Conservation (phyloP, 2,797 vertebrate genomes). For the Sebastes elongatus region DNA sequence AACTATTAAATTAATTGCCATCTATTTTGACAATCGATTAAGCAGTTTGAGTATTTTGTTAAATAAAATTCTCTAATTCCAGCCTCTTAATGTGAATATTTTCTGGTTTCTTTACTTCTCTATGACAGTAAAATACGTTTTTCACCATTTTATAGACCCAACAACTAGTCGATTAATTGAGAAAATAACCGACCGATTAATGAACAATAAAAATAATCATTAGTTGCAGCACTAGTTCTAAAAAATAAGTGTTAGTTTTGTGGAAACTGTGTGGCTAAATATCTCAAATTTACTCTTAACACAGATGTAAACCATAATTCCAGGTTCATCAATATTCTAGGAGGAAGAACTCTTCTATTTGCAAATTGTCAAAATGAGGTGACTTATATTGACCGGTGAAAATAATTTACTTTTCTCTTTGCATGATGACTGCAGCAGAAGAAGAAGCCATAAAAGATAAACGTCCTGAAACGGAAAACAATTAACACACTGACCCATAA, state of each 20-base stretch:
- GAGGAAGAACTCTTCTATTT: slow-evolving; percentile 2
- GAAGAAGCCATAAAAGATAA: slow-evolving; percentile 54
- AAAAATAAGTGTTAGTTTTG: not conserved
- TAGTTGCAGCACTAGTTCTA: no score
- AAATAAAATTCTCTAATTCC: no score
- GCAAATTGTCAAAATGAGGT: slow-evolving; percentile 27
- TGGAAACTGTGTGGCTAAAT: not conserved
- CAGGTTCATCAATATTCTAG: slow-evolving; percentile 22
- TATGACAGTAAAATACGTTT: no score
- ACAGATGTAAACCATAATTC: not conserved
- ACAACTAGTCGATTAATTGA: no score
- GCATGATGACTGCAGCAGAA: slow-evolving; percentile 32
- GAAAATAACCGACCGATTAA: no score
- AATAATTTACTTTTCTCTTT: slow-evolving; percentile 48
- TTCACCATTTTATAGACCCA: no score
- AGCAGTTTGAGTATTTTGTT: no score
- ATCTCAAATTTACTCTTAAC: not conserved
- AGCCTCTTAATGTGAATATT: no score
- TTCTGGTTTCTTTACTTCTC: no score
- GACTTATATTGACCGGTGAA: slow-evolving; percentile 20
- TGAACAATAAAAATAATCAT: no score
- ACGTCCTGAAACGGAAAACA: slow-evolving; percentile 64
- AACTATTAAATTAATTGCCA: no score
- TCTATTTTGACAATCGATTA: no score
- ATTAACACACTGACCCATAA: slow-evolving; percentile 73